A percentile compares a stretch with the other conserved stretches of the same genome.
These are phyloP conservation scores for Coracias cyanogaster DNA, from an alignment of 2,797 vertebrate species.

Conservation along the genomic window DNA sequence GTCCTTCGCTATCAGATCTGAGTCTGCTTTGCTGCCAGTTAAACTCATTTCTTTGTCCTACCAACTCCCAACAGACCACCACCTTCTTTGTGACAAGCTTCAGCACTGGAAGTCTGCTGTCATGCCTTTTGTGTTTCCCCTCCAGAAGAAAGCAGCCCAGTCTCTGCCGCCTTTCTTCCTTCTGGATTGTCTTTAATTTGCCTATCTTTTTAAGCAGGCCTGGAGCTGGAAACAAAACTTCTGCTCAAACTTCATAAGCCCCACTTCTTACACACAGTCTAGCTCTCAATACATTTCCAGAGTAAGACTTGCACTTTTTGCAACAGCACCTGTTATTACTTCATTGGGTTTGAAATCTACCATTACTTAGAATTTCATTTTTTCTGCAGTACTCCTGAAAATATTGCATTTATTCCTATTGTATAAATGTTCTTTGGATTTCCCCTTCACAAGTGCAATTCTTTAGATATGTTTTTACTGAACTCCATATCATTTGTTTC, in stretches of 20 bases:
- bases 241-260: background rate
- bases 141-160: background rate
- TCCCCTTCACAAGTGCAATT: background rate
- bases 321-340: background rate
- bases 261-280: background rate
- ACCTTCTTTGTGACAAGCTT: background rate
- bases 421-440: background rate
- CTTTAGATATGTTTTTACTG: background rate
- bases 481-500: background rate
- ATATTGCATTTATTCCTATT: background rate
- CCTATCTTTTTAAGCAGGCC: background rate
- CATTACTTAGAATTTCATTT: background rate
- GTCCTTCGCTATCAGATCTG: background rate
- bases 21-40: background rate
- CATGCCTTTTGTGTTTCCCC: fast-evolving
- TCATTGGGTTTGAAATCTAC: background rate
- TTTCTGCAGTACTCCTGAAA: background rate
- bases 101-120: background rate
- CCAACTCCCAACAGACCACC: background rate
- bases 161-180: background rate
- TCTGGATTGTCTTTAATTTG: background rate
- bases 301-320: background rate
- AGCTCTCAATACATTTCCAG: background rate
- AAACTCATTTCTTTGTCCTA: background rate
- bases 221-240: background rate